Evolutionary conservation across 1,140 invertebrate genomes (phyloP).

Genomic region (Drosophila saltans): DNA sequence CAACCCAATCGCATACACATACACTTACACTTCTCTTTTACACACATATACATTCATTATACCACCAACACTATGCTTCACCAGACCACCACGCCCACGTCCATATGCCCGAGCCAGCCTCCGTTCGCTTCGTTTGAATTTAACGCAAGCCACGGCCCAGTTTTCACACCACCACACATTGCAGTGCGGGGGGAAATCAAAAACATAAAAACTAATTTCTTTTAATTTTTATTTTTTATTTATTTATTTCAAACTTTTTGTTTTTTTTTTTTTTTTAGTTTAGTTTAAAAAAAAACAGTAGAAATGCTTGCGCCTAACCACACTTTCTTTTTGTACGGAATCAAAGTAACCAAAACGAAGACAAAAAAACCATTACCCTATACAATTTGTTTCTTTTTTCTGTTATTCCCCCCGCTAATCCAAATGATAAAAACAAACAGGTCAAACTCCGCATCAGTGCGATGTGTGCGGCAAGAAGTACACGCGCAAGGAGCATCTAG

Average conservation of each 20-base stretch:
- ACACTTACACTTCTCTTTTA: conserved; percentile 7
- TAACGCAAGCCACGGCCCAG: conserved; percentile 75
- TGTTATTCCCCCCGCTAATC: conserved; percentile 1
- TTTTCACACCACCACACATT: conserved; percentile 71
- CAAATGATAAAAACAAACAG: conserved; percentile 48
- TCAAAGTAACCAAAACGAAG: conserved; percentile 18
- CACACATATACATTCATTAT: conserved; percentile 41
- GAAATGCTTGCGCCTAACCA: conserved; percentile 61
- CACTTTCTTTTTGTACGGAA: not conserved
- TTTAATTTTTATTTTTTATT: not conserved
- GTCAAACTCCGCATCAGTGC: conserved; percentile 83
- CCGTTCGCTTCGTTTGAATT: conserved; percentile 78
- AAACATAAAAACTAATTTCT: conserved; percentile 4
- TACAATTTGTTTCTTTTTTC: conserved; percentile 42
- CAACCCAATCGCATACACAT: conserved; percentile 11
- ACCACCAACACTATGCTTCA: conserved; percentile 54
- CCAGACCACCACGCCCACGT: conserved; percentile 55
- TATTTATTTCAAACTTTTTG: conserved; percentile 9
- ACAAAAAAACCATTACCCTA: conserved; percentile 31
- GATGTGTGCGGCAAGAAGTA: conserved; percentile 90
- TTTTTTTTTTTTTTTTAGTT: not conserved
- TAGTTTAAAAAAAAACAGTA: not conserved
- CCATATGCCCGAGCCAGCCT: conserved; percentile 69
- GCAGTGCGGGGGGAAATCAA: conserved; percentile 50
- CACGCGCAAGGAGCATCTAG: conserved; percentile 92